phyloP scores from a whole-genome alignment of 2,797 vertebrate genomes.

The Garrulus glandarius region DNA sequence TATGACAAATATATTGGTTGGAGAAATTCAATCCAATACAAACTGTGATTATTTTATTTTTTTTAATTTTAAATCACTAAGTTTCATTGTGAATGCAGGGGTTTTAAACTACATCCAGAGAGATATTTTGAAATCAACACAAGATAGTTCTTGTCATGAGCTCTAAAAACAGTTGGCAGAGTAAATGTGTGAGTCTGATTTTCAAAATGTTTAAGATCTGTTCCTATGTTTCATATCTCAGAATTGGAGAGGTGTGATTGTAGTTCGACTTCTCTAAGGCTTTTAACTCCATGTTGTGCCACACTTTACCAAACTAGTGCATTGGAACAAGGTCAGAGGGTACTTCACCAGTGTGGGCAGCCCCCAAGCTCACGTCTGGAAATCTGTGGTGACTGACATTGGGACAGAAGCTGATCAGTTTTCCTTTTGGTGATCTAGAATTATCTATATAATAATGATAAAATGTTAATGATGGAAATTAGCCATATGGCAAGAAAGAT shows the following conservation, averaged over 20 bases:
- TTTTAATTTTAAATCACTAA: not conserved
- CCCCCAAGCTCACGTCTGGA: not conserved
- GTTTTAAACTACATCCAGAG: not conserved
- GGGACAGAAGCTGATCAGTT: not conserved
- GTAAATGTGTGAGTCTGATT: not conserved
- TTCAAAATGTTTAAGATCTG: not conserved
- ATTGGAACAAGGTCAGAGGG: not conserved
- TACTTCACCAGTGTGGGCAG: not conserved
- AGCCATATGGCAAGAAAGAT: not conserved
- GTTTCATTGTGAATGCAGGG: not conserved
- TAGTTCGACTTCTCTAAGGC: not conserved
- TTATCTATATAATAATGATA: not conserved
- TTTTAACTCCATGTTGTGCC: not conserved
- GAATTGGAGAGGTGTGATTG: not conserved
- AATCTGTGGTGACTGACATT: not conserved
- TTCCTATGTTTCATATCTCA: not conserved
- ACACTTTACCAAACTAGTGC: not conserved
- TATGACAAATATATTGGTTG: not conserved
- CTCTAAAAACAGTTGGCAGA: not conserved
- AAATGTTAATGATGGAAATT: not conserved
- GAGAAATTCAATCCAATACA: not conserved
- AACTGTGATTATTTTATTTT: not conserved
- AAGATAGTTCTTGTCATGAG: not conserved
- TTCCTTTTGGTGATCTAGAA: not conserved
- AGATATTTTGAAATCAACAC: not conserved